Evolutionary conservation across 2,888 invertebrate species (phyloP).

Genomic region (Andrena praecox): DNA sequence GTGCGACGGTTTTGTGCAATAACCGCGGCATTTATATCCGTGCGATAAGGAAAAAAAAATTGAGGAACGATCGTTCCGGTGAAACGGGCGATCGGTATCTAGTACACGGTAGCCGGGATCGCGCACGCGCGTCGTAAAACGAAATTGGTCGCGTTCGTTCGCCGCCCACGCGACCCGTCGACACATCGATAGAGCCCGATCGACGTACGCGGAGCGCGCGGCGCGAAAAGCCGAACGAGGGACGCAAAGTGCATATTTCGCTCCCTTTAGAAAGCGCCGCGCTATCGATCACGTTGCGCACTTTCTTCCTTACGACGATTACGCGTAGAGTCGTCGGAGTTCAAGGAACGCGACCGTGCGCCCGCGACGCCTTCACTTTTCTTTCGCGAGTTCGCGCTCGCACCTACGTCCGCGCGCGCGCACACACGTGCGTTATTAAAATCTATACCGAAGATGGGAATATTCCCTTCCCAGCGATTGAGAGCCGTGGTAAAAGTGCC

Average conservation of each 20-base stretch:
- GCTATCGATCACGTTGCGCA: constrained; percentile 65
- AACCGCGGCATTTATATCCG: background rate
- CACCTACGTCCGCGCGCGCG: background rate
- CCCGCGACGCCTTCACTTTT: constrained; percentile 55
- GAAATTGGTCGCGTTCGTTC: constrained; percentile 21
- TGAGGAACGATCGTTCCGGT: constrained; percentile 34
- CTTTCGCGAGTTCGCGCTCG: constrained; percentile 33
- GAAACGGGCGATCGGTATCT: constrained; percentile 20
- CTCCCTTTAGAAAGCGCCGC: constrained; percentile 60
- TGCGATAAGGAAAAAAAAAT: constrained; percentile 24
- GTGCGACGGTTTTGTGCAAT: constrained; percentile 37
- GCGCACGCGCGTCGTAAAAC: constrained; percentile 11
- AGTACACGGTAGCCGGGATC: constrained; percentile 23
- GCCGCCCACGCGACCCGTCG: constrained; percentile 22
- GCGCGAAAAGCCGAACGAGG: constrained; percentile 17
- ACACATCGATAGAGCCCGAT: background rate
- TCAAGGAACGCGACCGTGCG: constrained; percentile 61
- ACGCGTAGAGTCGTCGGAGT: constrained; percentile 57
- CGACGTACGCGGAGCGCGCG: background rate
- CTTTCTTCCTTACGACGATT: constrained; percentile 70
- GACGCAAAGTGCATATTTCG: constrained; percentile 45
- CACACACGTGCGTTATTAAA: constrained; percentile 32
- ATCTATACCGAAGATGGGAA: constrained; percentile 47
- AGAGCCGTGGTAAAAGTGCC: background rate
- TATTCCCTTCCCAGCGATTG: constrained; percentile 38